These are phyloP conservation scores for Narcine bancroftii DNA, from an alignment of 2,113 vertebrate species.

Conservation along the genomic window DNA sequence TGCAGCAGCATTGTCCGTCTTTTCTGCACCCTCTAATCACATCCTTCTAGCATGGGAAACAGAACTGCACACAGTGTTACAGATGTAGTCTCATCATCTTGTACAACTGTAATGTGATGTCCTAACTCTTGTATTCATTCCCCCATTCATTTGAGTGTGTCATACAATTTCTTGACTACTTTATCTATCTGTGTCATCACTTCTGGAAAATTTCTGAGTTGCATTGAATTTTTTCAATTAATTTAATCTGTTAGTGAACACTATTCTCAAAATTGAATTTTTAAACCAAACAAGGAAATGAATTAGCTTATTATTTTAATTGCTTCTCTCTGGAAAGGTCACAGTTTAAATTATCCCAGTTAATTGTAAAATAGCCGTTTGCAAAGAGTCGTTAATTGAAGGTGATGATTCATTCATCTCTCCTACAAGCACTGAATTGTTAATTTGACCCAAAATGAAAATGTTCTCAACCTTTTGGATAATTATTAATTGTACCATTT, in stretches of 20 bases:
- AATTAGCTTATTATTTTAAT: constrained; percentile 3
- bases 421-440: neutral
- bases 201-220: neutral
- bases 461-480: neutral
- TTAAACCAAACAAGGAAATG: neutral
- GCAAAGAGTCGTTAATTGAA: neutral
- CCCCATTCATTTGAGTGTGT: too few species aligned
- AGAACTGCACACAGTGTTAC: too few species aligned
- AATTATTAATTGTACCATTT: neutral
- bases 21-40: too few species aligned
- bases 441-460: constrained; percentile 7
- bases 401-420: neutral
- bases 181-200: too few species aligned
- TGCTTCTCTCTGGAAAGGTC: neutral
- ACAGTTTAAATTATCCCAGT: neutral
- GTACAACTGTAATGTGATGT: too few species aligned
- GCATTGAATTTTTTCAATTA: neutral
- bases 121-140: too few species aligned
- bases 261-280: neutral
- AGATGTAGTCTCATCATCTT: too few species aligned
- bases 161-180: too few species aligned
- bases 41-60: too few species aligned
- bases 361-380: neutral
- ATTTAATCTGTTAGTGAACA: neutral
- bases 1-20: too few species aligned